Conservation (phyloP, 2,113 vertebrate species). For the Tamias sibiricus region DNA sequence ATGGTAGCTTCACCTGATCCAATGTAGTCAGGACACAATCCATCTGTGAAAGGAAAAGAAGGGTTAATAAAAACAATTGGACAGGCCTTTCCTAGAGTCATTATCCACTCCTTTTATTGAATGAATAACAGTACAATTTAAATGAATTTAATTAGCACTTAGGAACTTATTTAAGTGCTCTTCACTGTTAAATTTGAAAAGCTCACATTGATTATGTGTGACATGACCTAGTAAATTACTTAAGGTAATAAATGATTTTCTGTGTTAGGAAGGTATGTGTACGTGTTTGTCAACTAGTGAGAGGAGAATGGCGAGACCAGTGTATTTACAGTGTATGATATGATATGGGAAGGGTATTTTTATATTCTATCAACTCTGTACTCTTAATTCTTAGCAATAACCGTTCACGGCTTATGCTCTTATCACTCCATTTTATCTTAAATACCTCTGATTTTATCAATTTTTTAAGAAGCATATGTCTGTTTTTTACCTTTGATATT, state of each 20-base stretch:
- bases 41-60: not conserved
- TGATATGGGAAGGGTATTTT: not conserved
- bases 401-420: not conserved
- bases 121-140: conserved; percentile 56
- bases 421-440: conserved; percentile 1
- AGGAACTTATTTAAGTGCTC: conserved; percentile 43
- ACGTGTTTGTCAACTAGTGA: not conserved
- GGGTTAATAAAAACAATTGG: conserved; percentile 4
- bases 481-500: conserved; percentile 33
- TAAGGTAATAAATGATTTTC: conserved; percentile 30
- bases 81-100: conserved; percentile 14
- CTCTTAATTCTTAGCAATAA: not conserved
- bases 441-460: not conserved
- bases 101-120: conserved; percentile 48
- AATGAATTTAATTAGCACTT: conserved; percentile 46
- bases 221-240: conserved; percentile 8
- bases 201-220: not conserved
- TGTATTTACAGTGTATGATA: not conserved
- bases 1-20: not conserved
- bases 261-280: not conserved
- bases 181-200: conserved; percentile 47
- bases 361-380: not conserved
- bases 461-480: not conserved
- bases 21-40: not conserved
- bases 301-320: not conserved